These are phyloP conservation scores for Helicoverpa armigera DNA, from an alignment of 1,140 invertebrate genomes.

Conservation along the genomic window DNA sequence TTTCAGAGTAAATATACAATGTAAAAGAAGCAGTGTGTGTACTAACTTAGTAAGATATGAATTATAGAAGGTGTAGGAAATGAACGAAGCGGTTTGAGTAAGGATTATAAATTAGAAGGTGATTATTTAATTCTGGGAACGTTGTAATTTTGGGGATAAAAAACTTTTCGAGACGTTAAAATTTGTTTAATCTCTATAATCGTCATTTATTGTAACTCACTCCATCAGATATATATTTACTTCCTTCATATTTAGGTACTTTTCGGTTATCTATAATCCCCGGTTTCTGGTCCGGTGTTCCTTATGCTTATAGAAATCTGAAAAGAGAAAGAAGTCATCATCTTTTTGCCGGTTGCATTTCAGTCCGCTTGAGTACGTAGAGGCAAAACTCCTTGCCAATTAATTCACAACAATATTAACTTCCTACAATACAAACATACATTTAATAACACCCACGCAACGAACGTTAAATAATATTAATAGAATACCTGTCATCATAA, in stretches of 20 bases:
- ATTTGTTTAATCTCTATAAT: not conserved
- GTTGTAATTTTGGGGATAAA: not conserved
- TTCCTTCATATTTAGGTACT: too few species aligned
- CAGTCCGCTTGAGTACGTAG: too few species aligned
- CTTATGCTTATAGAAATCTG: too few species aligned
- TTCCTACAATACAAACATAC: not conserved
- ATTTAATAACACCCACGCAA: not conserved
- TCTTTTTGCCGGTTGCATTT: too few species aligned
- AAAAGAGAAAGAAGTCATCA: too few species aligned
- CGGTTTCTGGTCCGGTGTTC: not conserved
- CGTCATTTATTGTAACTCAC: not conserved
- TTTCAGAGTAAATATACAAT: slow-evolving; percentile 22
- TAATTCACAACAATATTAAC: too few species aligned
- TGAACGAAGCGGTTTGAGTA: slow-evolving; percentile 9
- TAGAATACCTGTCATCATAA: slow-evolving; percentile 26
- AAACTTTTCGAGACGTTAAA: not conserved
- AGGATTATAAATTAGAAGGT: not conserved
- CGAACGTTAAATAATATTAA: slow-evolving; percentile 14
- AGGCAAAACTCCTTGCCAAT: too few species aligned
- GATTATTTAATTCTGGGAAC: not conserved
- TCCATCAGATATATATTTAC: too few species aligned
- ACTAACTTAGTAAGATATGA: slow-evolving; percentile 18
- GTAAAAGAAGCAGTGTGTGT: not conserved
- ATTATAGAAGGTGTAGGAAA: slow-evolving; percentile 23
- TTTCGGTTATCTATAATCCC: too few species aligned